Conservation (phyloP, 2,888 invertebrate species). For the Pandemis cinnamomeana region DNA sequence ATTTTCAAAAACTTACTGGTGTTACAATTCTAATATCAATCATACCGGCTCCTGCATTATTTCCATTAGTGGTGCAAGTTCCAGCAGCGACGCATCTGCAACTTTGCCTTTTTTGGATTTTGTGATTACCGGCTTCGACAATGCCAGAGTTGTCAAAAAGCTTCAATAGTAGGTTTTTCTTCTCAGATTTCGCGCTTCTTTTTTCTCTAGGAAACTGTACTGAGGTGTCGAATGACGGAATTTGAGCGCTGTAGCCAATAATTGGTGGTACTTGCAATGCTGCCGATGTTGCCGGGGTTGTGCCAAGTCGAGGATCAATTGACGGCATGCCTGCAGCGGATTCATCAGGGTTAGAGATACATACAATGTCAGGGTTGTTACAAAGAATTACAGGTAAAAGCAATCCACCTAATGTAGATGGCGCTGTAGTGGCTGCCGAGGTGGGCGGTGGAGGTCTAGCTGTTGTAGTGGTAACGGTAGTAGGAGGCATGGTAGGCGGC, state of each 20-base stretch:
- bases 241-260: conserved; percentile 65
- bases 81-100: conserved; percentile 73
- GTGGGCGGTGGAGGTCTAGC: conserved; percentile 43
- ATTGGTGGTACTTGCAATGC: conserved; percentile 65
- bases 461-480: conserved; percentile 31
- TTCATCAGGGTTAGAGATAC: conserved; percentile 77
- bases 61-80: conserved; percentile 60
- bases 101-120: conserved; percentile 70
- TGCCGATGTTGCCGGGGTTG: conserved; percentile 67
- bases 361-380: conserved; percentile 73
- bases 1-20: conserved; percentile 70
- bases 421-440: conserved; percentile 42
- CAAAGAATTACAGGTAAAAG: conserved; percentile 73
- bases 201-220: conserved; percentile 75
- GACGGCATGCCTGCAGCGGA: conserved; percentile 70
- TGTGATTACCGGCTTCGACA: conserved; percentile 50
- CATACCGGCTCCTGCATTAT: conserved; percentile 81
- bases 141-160: conserved; percentile 45
- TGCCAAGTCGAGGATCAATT: conserved; percentile 79
- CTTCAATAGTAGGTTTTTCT: conserved; percentile 45
- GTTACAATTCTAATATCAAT: conserved; percentile 86
- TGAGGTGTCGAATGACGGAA: conserved; percentile 63
- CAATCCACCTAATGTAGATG: conserved; percentile 59
- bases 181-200: conserved; percentile 52
- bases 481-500: conserved; percentile 1